A percentile compares a stretch with the other conserved stretches of the same genome.
These are phyloP conservation scores for Fulica atra DNA, from an alignment of 2,113 vertebrate species.

Conservation along the genomic window DNA sequence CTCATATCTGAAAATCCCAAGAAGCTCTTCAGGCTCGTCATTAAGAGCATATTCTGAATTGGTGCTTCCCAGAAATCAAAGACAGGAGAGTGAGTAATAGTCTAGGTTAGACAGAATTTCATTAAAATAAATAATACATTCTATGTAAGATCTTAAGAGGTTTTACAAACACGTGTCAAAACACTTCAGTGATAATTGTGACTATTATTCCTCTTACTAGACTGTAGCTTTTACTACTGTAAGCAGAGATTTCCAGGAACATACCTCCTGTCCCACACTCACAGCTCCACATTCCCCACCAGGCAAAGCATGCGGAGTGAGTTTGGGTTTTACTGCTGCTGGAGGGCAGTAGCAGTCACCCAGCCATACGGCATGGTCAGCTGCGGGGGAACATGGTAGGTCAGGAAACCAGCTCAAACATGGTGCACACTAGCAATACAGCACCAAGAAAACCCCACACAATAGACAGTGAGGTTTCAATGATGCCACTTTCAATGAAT, in stretches of 20 bases:
- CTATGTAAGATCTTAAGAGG: neutral
- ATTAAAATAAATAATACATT: conserved; percentile 36
- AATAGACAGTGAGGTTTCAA: neutral
- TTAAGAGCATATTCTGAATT: neutral
- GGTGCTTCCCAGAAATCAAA: neutral
- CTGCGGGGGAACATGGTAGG: neutral
- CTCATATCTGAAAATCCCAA: neutral
- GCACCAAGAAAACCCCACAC: neutral
- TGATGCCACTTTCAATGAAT: neutral
- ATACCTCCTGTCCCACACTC: neutral
- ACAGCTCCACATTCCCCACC: neutral
- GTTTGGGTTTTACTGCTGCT: neutral
- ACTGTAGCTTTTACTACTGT: neutral
- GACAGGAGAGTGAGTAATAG: neutral
- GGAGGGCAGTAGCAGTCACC: neutral
- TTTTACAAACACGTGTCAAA: conserved; percentile 14
- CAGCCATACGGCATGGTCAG: fast-evolving
- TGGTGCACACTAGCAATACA: neutral
- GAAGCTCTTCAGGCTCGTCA: neutral
- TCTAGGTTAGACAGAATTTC: conserved; percentile 10
- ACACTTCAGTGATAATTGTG: conserved; percentile 41
- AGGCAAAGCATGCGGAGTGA: neutral
- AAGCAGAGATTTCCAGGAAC: neutral
- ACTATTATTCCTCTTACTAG: conserved; percentile 22
- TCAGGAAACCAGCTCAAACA: neutral